Base-by-base conservation (phyloP, 2,888 invertebrate genomes). In the Hirtodrosophila cameraria region DNA sequence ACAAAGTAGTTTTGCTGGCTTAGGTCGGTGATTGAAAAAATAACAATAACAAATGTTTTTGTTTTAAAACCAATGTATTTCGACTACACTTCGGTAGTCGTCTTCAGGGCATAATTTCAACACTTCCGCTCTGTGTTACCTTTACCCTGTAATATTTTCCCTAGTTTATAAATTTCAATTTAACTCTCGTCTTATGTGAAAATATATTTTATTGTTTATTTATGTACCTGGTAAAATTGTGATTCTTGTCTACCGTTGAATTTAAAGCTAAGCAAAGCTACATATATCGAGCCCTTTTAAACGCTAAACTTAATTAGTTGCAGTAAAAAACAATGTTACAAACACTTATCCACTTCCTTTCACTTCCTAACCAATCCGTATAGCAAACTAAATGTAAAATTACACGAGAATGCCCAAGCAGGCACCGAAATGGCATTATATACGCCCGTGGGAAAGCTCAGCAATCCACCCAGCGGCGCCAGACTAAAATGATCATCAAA, bases 371-470 rank as follows among this genome's bases (percentile, higher is more conserved):
- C 52, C 12, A 87, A 20, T 9, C 77, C 64, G 7, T 87, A 80
- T 9, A 90, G 49, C 35, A 87, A 68, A 55, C 90, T 87, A 55
- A 91, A 90, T 2, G 91, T 89, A 33, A 91, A 88, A 74, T 92
- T 91, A 78, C 91, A 92, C 8, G 92, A 91, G 55, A 92, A 88
- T 0, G 92, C 89, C 92, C 92, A 93, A 60, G 91, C 90, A 48
- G 92, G 92, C 50, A 92, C 91, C 0, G 93, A 92, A 33, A 93
- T 89, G 1, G 90, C 90, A 79, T 92, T 92, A 1, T 80, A 73
- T n/a, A 90, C 74, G 6, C 90, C 90, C 45, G 92, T 92, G 8
- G 93, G 92, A 86, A 91, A 93, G 1, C 91, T 91, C 13, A 93
- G 89, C 3, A 93, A 58, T 3, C 88, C 88, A n/a, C 88, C 88